These are phyloP conservation scores for Rhagium mordax DNA, from an alignment of 2,888 invertebrate genomes.

Conservation along the genomic window DNA sequence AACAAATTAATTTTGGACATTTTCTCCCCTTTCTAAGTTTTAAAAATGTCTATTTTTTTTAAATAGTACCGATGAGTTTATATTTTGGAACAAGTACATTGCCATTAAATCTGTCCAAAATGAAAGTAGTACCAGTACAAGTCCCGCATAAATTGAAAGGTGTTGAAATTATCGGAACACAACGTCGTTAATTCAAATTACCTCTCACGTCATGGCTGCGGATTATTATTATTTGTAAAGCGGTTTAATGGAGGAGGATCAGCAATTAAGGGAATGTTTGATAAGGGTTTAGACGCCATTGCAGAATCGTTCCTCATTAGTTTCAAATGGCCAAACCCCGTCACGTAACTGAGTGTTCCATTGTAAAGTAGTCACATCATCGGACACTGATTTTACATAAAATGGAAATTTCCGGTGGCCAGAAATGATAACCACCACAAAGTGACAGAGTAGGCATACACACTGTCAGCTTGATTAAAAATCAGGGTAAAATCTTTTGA, in stretches of 20 bases:
- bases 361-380: not conserved
- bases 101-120: no score
- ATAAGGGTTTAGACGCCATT: slow-evolving; percentile 42
- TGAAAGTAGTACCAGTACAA: no score
- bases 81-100: no score
- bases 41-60: no score
- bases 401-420: not conserved
- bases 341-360: slow-evolving; percentile 18
- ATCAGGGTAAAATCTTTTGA: not conserved
- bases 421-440: not conserved
- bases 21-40: no score
- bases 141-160: not conserved
- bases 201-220: slow-evolving; percentile 26
- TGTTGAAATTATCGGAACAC: not conserved
- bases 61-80: no score
- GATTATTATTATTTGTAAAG: slow-evolving; percentile 43
- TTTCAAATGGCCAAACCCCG: slow-evolving; percentile 30
- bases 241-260: slow-evolving; percentile 41
- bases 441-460: not conserved
- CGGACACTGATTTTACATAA: slow-evolving; percentile 10
- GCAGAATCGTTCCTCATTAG: slow-evolving; percentile 33
- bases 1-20: no score
- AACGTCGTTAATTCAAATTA: slow-evolving; percentile 27
- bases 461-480: not conserved
- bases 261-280: slow-evolving; percentile 47